Percentiles rank a stretch among this genome's conserved stretches.
phyloP scores from a whole-genome alignment of 2,888 invertebrate species.

The Trachelus troglodyta region DNA sequence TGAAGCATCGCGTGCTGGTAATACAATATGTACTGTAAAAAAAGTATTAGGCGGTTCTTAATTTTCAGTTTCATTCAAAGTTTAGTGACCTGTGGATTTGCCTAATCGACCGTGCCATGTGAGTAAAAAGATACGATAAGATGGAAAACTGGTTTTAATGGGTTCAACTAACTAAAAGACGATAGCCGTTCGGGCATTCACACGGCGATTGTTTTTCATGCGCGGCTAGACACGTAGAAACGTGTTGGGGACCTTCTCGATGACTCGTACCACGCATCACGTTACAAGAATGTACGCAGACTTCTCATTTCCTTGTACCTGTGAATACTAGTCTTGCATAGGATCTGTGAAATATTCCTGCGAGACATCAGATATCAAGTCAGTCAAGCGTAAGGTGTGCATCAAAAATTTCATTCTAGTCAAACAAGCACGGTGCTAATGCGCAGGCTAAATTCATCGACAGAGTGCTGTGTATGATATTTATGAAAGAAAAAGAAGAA shows the following conservation, averaged over 20 bases:
- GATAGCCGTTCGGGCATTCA: neutral
- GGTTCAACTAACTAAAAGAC: neutral
- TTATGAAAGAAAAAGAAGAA: neutral
- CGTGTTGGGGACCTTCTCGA: neutral
- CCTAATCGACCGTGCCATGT: neutral
- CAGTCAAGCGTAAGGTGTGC: neutral
- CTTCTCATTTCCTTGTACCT: neutral
- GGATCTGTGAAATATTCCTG: neutral
- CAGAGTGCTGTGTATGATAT: neutral
- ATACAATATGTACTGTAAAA: neutral
- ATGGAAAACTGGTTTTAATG: neutral
- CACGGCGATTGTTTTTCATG: neutral
- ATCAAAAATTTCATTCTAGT: slow-evolving; percentile 8
- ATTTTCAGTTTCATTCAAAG: neutral
- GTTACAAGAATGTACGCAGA: neutral
- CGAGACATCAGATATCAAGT: neutral
- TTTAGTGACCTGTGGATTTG: neutral
- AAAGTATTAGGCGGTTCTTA: neutral
- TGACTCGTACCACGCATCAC: neutral
- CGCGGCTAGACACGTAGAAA: neutral
- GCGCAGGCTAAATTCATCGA: neutral
- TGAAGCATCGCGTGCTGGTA: neutral
- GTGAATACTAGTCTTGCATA: neutral
- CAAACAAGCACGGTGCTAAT: neutral
- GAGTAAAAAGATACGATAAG: neutral